Conservation (phyloP, 2,888 invertebrate genomes). For the Dryobotodes eremita region DNA sequence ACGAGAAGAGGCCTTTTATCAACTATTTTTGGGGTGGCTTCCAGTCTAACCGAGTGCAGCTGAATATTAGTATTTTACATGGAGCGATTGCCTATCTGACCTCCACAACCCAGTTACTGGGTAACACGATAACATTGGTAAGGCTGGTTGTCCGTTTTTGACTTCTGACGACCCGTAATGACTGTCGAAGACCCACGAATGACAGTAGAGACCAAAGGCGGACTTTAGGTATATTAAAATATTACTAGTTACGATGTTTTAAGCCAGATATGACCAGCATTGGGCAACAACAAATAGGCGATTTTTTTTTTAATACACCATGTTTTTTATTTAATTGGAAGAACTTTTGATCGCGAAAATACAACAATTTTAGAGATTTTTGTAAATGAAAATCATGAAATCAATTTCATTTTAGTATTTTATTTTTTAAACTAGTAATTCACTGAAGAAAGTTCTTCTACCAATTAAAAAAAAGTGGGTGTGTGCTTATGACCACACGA, state of each 20-base stretch:
- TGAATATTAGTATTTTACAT: not conserved
- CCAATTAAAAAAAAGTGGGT: not conserved
- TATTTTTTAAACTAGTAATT: not conserved
- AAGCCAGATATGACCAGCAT: not conserved
- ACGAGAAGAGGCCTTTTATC: not conserved
- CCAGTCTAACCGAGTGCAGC: not conserved
- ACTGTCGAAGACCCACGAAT: not conserved
- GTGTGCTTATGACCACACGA: too few species aligned
- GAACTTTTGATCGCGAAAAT: not conserved
- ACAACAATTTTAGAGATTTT: not conserved
- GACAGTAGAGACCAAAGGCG: not conserved
- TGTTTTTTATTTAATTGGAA: not conserved
- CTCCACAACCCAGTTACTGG: not conserved
- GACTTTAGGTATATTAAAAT: not conserved
- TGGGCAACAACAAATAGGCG: not conserved
- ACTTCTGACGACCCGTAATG: not conserved
- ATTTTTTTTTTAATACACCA: too few species aligned
- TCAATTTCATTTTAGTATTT: conserved; percentile 4
- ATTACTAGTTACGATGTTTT: not conserved
- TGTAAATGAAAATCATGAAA: not conserved
- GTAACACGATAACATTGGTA: not conserved
- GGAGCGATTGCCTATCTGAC: not conserved
- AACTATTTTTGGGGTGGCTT: not conserved
- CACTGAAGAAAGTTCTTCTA: not conserved
- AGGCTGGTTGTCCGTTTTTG: not conserved